Evolutionary conservation across 2,888 invertebrate genomes (phyloP).

Genomic region (Ormyrus pomaceus): DNA sequence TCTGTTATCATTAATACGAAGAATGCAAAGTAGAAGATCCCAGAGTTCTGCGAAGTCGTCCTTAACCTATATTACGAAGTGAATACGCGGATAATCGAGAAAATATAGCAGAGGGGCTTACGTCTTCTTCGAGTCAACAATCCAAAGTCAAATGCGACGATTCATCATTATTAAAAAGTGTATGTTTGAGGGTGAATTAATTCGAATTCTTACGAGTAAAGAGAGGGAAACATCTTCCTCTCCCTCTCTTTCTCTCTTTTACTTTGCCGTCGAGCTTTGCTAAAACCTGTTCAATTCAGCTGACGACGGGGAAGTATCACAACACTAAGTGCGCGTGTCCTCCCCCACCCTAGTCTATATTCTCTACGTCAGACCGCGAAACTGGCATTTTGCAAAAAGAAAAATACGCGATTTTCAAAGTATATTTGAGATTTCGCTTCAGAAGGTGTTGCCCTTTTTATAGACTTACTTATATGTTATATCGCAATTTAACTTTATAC

Average conservation of each 20-base stretch:
- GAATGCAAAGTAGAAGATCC: conserved; percentile 45
- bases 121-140: conserved; percentile 4
- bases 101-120: neutral
- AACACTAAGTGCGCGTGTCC: no score
- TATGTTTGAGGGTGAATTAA: neutral
- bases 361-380: no score
- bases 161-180: conserved; percentile 26
- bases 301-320: no score
- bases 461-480: no score
- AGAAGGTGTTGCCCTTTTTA: no score
- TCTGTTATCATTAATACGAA: conserved; percentile 34
- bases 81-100: neutral
- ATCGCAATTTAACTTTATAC: no score
- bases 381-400: no score
- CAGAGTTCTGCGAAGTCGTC: conserved; percentile 13
- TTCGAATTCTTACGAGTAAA: conserved; percentile 15
- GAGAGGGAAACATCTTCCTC: conserved; percentile 20
- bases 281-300: no score
- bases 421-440: no score
- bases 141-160: conserved; percentile 21
- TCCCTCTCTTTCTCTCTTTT: neutral
- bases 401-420: no score
- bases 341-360: no score
- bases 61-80: conserved; percentile 22
- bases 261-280: no score